Evolutionary conservation across 1,140 invertebrate species (phyloP), one percentile per base, ranked within the genome.

Genomic region (Drosophila sulfurigaster): DNA sequence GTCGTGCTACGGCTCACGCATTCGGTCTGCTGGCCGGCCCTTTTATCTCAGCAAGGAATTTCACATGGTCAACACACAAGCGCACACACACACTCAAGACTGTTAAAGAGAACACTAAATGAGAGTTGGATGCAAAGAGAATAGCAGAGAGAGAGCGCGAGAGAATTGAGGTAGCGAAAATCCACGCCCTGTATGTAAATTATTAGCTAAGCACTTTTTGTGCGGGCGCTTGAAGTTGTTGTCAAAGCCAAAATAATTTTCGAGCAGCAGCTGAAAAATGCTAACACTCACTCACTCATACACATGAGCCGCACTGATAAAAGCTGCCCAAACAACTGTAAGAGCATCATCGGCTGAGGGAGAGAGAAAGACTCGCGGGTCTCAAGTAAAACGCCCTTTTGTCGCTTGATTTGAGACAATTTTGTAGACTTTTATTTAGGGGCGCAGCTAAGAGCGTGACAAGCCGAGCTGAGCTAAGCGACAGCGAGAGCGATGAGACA

Each of bases 111-210:
- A 62, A 56, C 20, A 32, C 2, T 3, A 43, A 49, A 13, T n/a
- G 10, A 25, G 28, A 67, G 30, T 30, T 5, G 3, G 15, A 38
- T 15, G 16, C 10, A 6, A 8, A 43, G 5, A 13, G 15, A 41
- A 43, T 5, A 48, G 4, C 8, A 10, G 41, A 63, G 4, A 67
- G 28, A 58, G 52, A 49, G 52, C n/a, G 52, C 30, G 57, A 16
- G 64, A 35, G 35, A 41, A 48, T 16, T 35, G 60, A 71, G 56
- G 41, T 54, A 71, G 74, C 71, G 75, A 88, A 91, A 88, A 91
- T 91, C 89, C 89, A 91, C 89, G 89, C 89, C 89, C 89, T 80
- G 78, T 91, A 91, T 91, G 89, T 91, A 91, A 91, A 91, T 91
- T 91, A 91, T 91, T 91, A 91, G 89, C 89, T 91, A 78, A 81